Evolutionary conservation across 2,888 invertebrate genomes (phyloP), one percentile per base, ranked within the genome.

Genomic region (Parthenolecanium corni): DNA sequence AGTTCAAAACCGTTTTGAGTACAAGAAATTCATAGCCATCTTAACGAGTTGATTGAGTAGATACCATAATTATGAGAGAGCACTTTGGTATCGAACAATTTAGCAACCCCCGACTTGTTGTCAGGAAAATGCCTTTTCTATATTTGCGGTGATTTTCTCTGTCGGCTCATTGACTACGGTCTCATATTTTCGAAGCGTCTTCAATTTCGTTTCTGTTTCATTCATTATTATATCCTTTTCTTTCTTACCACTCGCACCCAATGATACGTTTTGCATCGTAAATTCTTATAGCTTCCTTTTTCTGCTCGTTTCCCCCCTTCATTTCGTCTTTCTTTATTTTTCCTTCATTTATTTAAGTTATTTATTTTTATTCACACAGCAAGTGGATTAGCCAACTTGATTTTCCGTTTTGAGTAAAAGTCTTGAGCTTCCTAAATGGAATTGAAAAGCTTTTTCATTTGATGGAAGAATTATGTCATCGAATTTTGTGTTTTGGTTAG

Each of bases 241-340:
- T 58, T 58, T 47, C n/a, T 49, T 49, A 21, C 49, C 14, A 20
- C 47, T 47, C 20, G 11, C 1, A 9, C 18, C 21, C 25, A 44
- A 58, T 46, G 46, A 58, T 58, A 58, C 58, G 58, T 58, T 58
- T 58, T 58, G 46, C 58, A 58, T 58, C 58, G 58, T 58, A 58
- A 58, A 58, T 58, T 58, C 58, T 58, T 58, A 58, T 58, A 58
- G 58, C 47, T 47, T 46, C 47, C 58, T 58, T 58, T 47, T 46
- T 57, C 25, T 57, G n/a, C n/a, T n/a, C n/a, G n/a, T 57, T 46
- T 57, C 2, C 20, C 46, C 9, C 21, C 23, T 49, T 49, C 49
- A 23, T 49, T 9, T 20, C 1, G n/a, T 49, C 14, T 49, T 14
- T 21, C 3, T 20, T 3, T 21, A 20, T 21, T 49, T 21, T 14